Base-by-base conservation (phyloP, 2,113 vertebrate genomes). In the Mesoclemmys tuberculata region DNA sequence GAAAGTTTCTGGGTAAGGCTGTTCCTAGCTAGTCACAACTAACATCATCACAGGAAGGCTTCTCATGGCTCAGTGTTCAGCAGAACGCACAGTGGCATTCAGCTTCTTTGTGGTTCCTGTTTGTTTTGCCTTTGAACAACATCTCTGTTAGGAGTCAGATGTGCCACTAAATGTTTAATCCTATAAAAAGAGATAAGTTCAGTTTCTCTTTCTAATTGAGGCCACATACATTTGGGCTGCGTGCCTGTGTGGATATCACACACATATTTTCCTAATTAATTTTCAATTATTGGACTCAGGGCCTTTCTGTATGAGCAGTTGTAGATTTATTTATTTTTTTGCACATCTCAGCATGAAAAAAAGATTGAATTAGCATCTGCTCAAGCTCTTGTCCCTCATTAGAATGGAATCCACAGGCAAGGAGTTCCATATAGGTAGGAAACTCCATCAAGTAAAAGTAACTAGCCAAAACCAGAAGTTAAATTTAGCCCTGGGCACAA, bases 241-340 rank as follows among this genome's bases (percentile, higher is more conserved):
- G 49, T 10, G 61, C 92, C 85, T 16, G 96, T 96, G 92, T 79
- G 88, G 84, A 11, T 82, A 61, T 83, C 89, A 64, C 80, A 51
- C 48, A 51, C 84, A 8, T 91, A 95, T 93, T 4, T 79, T 96
- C 94, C 27, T 82, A 95, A 97, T 98, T 97, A 97, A 97, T 97
- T 98, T 97, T 97, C 97, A 97, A 94, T 98, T 97, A 97, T 96
- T 94, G 93, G 68, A 93, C 87, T 92, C 82, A 58, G 87, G 86
- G 91, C 52, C 52, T 97, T 85, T 94, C 92, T 88, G 85, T 82
- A 75, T 61, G 61, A 92, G 93, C 8, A 21, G 85, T 80, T 87
- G 89, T 68, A 93, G 93, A 86, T 86, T n/a, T 46, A 46, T 46
- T 80, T 51, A n/a, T 79, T 54, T 93, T 83, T 75, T 22, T 29